Base-by-base conservation (phyloP, 2,113 vertebrate species). In the Dolichotis patagonum region DNA sequence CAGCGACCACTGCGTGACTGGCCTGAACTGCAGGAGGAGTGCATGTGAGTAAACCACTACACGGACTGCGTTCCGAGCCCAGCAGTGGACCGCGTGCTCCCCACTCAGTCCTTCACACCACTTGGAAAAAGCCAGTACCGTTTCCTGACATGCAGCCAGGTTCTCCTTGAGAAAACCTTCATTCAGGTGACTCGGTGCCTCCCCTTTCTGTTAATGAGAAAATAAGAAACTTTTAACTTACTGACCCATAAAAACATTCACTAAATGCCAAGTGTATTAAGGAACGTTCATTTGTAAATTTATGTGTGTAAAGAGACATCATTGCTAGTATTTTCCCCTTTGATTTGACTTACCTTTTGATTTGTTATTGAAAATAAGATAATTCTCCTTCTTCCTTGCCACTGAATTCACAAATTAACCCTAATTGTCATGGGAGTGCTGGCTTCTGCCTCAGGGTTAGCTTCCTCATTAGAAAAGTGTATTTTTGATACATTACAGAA, bases 331-430 rank as follows among this genome's bases (percentile, higher is more conserved):
- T 12, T 58, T 90, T 16, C 26, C 28, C n/a, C 60, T 85, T 85
- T 58, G 43, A 69, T 78, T 87, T 75, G 12, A 54, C 2, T 38
- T 38, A 9, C 88, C 28, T 46, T 63, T 26, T 19, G 4, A 77
- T 87, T 85, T 96, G 88, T 14, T 71, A 10, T 90, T 92, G 83
- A 88, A 93, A 87, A 41, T 22, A 71, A 7, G 52, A 88, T 65
- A 17, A 32, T 87, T 80, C 20, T 87, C 24, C 43, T 78, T 32
- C 17, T 90, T 46, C 35, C 89, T 17, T 85, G 22, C 43, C 22
- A 56, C 24, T 90, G 75, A 95, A 35, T 85, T 91, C 41, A 78
- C n/a, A 28, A 81, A 91, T 93, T 86, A 90, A 85, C 17, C 43
- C 88, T 73, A 32, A 90, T 30, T 43, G 38, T 65, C 3, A 71